A percentile compares a stretch with the other conserved stretches of the same genome.
Evolutionary conservation across 2,113 vertebrate species (phyloP).

Genomic region (Taxidea taxus): DNA sequence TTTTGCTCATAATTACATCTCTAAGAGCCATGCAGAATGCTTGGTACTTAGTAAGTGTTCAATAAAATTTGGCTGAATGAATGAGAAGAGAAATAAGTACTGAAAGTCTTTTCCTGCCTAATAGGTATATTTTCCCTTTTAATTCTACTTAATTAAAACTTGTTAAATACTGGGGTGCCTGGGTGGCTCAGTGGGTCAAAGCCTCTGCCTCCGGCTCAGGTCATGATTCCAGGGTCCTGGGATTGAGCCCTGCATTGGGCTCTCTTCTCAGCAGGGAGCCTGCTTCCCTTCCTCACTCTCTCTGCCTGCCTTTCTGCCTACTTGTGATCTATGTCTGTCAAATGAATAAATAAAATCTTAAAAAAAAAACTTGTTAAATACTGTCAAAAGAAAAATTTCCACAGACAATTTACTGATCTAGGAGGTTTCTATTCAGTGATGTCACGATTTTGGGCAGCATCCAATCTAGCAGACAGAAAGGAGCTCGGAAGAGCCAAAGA

Average conservation of each 20-base stretch:
- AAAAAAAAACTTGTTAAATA: background rate
- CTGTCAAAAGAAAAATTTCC: background rate
- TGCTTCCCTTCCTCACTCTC: too few relatives aligned
- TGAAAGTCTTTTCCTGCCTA: background rate
- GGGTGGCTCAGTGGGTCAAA: too few relatives aligned
- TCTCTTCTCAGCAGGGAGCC: too few relatives aligned
- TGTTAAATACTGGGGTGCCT: background rate
- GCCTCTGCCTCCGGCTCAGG: too few relatives aligned
- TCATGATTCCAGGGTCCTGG: too few relatives aligned
- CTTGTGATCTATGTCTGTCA: too few relatives aligned
- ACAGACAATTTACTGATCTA: background rate
- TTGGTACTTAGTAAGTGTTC: background rate
- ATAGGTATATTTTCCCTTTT: background rate
- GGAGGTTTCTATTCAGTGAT: background rate
- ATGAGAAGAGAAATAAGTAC: background rate
- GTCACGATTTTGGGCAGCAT: background rate
- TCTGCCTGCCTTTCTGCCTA: too few relatives aligned
- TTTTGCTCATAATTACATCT: background rate
- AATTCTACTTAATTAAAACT: background rate
- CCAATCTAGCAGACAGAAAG: background rate
- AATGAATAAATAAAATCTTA: too few relatives aligned
- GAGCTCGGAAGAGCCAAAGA: background rate
- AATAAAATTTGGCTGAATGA: background rate
- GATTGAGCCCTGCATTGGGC: too few relatives aligned
- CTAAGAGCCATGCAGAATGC: background rate